A percentile compares a stretch with the other conserved stretches of the same genome.
phyloP scores from a whole-genome alignment of 2,797 vertebrate genomes.

The Acipenser ruthenus region DNA sequence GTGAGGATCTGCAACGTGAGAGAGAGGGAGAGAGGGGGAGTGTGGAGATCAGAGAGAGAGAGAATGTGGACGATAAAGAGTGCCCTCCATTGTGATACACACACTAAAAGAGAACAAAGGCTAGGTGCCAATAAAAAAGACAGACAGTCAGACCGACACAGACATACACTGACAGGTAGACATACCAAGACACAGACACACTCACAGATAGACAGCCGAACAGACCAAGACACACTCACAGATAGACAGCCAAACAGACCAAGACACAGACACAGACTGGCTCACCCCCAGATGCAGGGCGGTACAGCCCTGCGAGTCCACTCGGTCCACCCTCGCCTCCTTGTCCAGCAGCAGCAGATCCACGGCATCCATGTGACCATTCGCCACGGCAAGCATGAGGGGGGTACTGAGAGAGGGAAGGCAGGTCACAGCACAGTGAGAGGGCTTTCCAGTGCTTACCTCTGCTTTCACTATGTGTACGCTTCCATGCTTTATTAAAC shows the following conservation, averaged over 20 bases:
- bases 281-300: constrained; percentile 88
- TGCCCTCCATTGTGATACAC: neutral
- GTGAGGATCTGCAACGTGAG: constrained; percentile 71
- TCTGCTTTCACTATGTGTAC: no score
- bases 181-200: no score
- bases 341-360: constrained; percentile 83
- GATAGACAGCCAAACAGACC: neutral
- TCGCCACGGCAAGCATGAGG: constrained; percentile 87
- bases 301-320: constrained; percentile 77
- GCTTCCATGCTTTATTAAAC: no score
- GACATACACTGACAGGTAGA: no score
- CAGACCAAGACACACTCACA: neutral
- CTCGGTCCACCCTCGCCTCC: constrained; percentile 76
- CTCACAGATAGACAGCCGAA: no score
- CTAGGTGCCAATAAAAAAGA: neutral
- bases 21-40: neutral
- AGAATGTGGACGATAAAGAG: neutral
- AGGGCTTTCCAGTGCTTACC: no score
- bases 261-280: neutral
- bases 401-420: constrained; percentile 67
- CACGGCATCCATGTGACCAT: constrained; percentile 86
- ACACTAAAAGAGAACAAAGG: neutral
- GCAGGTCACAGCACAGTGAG: neutral
- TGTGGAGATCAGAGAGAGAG: neutral
- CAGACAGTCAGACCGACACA: no score